Evolutionary conservation across 2,797 vertebrate genomes (phyloP), one percentile per base, ranked within the genome.

Genomic region (Hybognathus amarus): DNA sequence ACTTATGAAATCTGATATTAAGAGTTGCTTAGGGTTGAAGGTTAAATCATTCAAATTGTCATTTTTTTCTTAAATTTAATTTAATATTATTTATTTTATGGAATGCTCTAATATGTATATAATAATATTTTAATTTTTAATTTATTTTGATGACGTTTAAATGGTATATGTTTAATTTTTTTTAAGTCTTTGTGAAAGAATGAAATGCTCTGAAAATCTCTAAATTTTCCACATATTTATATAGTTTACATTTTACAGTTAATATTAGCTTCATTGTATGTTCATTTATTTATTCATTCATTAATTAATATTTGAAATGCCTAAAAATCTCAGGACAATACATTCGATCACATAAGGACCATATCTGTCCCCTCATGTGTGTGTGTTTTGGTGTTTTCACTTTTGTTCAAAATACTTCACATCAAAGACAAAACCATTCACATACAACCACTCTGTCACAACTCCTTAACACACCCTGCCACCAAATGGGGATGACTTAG

Each of bases 391-490:
- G 15, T 13, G 1, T 52, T 69, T 80, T 93, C 88, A 93, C 80
- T 90, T 91, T 89, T 91, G 92, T 88, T 91, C 90, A 87, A 92
- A 91, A 90, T 88, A 47, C 85, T 87, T 91, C 90, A 85, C 90
- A 81, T 93, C 92, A 93, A 92, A 89, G 85, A 85, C 85, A 87
- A 92, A 91, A 84, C 76, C 87, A 83, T 70, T 90, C 86, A 89
- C 87, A 45, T 20, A 47, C 54, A 66, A 83, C 79, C 80, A 82
- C 83, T 79, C 79, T 33, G 7, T 80, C 52, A 66, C 81, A 52
- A 59, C 33, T 47, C 64, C 30, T 38, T 56, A 59, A 82, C 70
- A 83, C 83, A 77, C 66, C 27, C 69, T 77, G 20, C 84, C 33
- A 88, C 77, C 91, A 92, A 92, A 92, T 89, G 87, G 87, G 47